Evolutionary conservation across 1,140 invertebrate genomes (phyloP).

Genomic region (Cotesia glomerata): DNA sequence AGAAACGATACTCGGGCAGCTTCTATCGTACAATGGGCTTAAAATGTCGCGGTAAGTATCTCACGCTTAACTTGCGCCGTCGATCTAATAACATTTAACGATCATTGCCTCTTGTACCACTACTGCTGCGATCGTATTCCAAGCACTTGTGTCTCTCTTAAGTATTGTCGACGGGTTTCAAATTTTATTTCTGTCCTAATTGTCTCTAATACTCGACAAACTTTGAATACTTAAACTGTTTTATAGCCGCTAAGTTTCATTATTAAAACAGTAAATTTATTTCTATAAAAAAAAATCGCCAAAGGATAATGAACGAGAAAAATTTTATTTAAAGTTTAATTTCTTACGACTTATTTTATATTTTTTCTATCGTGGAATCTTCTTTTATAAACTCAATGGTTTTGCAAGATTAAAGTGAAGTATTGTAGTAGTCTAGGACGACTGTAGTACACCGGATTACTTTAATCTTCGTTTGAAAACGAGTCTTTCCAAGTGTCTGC

Average conservation of each 20-base stretch:
- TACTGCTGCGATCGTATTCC: conserved; percentile 22
- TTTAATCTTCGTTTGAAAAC: conserved; percentile 9
- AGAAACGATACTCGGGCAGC: conserved; percentile 82
- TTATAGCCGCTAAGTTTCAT: neutral
- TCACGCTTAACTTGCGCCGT: conserved; percentile 22
- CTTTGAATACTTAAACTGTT: conserved; percentile 16
- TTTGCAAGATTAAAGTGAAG: too few species aligned
- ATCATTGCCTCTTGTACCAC: conserved; percentile 2
- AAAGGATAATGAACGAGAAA: too few species aligned
- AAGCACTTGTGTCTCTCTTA: conserved; percentile 1
- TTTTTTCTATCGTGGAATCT: too few species aligned
- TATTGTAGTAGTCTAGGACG: too few species aligned
- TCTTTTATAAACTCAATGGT: too few species aligned
- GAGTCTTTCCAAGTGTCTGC: neutral
- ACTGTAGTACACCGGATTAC: conserved; percentile 14
- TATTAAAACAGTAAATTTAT: too few species aligned
- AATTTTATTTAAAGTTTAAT: too few species aligned
- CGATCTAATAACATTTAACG: conserved; percentile 29
- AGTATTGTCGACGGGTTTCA: conserved; percentile 6
- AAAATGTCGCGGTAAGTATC: conserved; percentile 82
- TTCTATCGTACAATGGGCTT: conserved; percentile 82
- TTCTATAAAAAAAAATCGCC: too few species aligned
- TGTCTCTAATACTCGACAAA: neutral
- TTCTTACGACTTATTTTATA: too few species aligned
- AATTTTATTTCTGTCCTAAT: neutral